Evolutionary conservation across 2,888 invertebrate species (phyloP).

Genomic region (Dryobota labecula): DNA sequence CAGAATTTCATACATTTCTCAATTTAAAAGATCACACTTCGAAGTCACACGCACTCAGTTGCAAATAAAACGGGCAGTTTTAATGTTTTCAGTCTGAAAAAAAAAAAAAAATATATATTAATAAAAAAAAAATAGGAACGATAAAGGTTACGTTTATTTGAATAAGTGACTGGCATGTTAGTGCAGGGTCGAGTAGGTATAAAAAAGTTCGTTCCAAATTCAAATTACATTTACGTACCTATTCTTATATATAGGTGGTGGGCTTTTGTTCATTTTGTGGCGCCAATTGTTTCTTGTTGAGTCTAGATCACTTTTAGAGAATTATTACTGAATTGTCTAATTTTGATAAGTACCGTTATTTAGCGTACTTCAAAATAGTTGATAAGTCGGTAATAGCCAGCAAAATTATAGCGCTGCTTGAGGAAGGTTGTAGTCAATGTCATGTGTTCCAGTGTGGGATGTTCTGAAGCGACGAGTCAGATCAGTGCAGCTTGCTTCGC

Average conservation of each 20-base stretch:
- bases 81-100: neutral
- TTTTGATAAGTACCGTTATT: too few relatives aligned
- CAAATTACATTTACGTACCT: neutral
- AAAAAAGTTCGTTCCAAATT: neutral
- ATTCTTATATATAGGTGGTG: neutral
- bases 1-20: neutral
- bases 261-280: neutral
- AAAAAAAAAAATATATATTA: too few relatives aligned
- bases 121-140: neutral
- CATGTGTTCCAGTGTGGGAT: too few relatives aligned
- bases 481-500: neutral
- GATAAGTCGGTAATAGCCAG: neutral
- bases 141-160: neutral
- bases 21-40: neutral
- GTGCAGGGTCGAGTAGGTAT: neutral
- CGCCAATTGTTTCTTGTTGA: neutral
- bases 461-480: neutral
- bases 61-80: neutral
- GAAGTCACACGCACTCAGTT: neutral
- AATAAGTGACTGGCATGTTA: neutral
- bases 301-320: neutral
- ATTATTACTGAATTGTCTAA: neutral
- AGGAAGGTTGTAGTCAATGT: neutral
- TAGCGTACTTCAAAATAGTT: neutral
- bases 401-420: neutral